Conservation (phyloP, 1,140 invertebrate genomes). For the Drosophila tani region DNA sequence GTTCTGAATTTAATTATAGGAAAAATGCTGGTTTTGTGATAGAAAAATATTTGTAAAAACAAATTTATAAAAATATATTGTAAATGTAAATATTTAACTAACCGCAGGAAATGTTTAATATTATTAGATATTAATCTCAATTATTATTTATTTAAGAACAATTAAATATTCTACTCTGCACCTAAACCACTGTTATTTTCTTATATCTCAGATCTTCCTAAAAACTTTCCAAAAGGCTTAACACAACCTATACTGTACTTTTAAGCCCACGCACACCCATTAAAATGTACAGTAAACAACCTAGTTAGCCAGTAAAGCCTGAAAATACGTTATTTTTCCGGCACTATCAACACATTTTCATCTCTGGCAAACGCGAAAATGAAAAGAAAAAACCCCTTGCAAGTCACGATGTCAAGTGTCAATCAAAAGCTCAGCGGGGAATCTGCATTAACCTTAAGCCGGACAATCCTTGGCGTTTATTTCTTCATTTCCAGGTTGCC, state of each 20-base stretch:
- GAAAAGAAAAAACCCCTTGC: conserved; percentile 22
- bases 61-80: too few relatives aligned
- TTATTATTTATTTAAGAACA: neutral
- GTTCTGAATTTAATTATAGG: too few relatives aligned
- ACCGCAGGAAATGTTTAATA: too few relatives aligned
- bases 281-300: conserved; percentile 20
- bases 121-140: too few relatives aligned
- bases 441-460: conserved; percentile 21
- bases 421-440: conserved; percentile 69
- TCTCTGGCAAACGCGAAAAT: conserved; percentile 34
- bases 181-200: too few relatives aligned
- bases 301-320: conserved; percentile 49
- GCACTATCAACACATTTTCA: conserved; percentile 61
- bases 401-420: conserved; percentile 76
- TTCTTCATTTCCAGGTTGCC: conserved; percentile 24
- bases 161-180: neutral
- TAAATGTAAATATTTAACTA: too few relatives aligned
- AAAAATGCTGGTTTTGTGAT: too few relatives aligned
- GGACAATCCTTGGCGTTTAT: conserved; percentile 60
- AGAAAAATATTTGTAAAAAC: too few relatives aligned
- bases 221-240: neutral
- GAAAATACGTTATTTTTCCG: conserved; percentile 7
- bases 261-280: neutral
- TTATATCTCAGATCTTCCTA: neutral
- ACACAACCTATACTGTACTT: conserved; percentile 3